Conservation (phyloP, 92 coral and sea anemone species). For the Phymanthus crucifer region DNA sequence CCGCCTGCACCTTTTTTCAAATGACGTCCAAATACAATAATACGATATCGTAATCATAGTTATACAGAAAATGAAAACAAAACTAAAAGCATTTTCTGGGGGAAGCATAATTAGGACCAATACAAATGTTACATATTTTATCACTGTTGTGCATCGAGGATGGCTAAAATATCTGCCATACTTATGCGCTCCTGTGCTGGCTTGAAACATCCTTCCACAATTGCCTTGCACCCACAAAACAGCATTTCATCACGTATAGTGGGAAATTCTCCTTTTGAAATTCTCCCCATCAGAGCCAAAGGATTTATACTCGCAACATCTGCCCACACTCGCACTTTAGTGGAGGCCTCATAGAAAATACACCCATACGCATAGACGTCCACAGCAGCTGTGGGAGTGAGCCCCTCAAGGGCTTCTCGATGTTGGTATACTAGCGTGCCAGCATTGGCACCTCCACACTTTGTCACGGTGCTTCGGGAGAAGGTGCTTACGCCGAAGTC, state of each 20-base stretch:
- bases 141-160: not conserved
- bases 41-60: not conserved
- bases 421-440: conserved; percentile 5
- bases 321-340: not conserved
- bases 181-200: not conserved
- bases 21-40: not conserved
- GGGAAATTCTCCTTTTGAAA: conserved; percentile 4
- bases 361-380: conserved; percentile 17
- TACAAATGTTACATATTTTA: not conserved
- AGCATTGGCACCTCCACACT: conserved; percentile 10
- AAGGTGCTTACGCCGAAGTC: conserved; percentile 7
- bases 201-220: conserved; percentile 1
- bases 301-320: not conserved
- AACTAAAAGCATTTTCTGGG: not conserved
- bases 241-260: not conserved
- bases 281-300: not conserved
- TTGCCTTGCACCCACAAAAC: not conserved
- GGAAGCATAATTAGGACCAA: too few relatives aligned
- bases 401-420: not conserved
- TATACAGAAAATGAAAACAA: not conserved
- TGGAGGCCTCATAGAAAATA: conserved; percentile 1
- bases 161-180: conserved; percentile 1
- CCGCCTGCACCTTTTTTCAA: not conserved
- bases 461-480: conserved; percentile 1
- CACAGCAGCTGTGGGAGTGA: not conserved